Base-by-base conservation (phyloP, 2,113 vertebrate genomes). In the Pithys albifrons region DNA sequence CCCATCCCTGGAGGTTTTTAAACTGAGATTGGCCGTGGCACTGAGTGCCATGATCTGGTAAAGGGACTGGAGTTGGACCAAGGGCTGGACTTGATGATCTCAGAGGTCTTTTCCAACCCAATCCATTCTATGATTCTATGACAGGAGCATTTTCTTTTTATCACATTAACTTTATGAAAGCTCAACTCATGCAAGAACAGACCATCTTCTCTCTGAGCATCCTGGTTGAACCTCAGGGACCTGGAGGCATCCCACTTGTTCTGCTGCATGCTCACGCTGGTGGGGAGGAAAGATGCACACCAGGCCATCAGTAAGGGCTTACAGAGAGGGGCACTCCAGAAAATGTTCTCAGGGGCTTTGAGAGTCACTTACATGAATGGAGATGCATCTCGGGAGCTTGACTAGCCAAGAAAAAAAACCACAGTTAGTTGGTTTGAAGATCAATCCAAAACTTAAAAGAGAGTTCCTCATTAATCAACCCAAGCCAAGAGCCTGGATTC, bases 131-230 rank as follows among this genome's bases (percentile, higher is more conserved):
- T 41, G 41, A 41, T 41, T 41, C 41, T 41, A 41, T 14, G 12
- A 41, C 41, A 46, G 6, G 41, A 41, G 49, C 9, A 18, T 58
- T 73, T 74, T 93, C 19, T 87, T 59, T 82, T 62, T 72, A 57
- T 72, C 73, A 85, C 19, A 64, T 89, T 65, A 80, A 83, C 19
- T 72, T 46, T 14, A 95, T 6, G 22, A 88, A 75, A 91, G 48
- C n/a, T 72, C 74, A 89, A 93, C 31, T 33, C 71, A 49, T 67
- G 82, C 65, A 92, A 81, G 52, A 80, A 95, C 85, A 49, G 95
- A 99, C 99, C 99, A 89, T 99, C 99, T 97, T 99, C 99, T 96
- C 99, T 98, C 94, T 99, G 99, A 91, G 99, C 99, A 31, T 99
- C 99, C 95, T 99, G 99, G 97, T 99, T 99, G 98, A 98, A 99